phyloP scores from a whole-genome alignment of 2,888 invertebrate genomes.

The Marronus borbonicus region DNA sequence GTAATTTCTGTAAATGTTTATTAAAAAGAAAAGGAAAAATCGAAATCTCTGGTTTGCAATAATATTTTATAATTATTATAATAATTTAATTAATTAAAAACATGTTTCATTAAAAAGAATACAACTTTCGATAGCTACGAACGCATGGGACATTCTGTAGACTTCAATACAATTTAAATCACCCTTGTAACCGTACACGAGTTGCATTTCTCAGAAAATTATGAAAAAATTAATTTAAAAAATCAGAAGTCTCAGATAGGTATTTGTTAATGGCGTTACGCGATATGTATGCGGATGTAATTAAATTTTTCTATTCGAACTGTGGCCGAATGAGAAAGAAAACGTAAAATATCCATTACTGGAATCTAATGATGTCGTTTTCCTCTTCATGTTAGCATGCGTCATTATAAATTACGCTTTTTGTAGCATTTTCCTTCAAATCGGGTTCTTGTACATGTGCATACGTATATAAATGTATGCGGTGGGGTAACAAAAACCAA shows the following conservation, averaged over 20 bases:
- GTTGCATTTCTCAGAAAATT: neutral
- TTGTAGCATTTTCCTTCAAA: constrained; percentile 37
- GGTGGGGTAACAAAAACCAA: constrained; percentile 36
- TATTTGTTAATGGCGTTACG: neutral
- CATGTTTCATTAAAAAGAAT: too few species aligned
- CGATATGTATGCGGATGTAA: constrained; percentile 9
- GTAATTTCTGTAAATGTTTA: too few species aligned
- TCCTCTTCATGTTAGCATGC: constrained; percentile 46
- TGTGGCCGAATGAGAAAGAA: constrained; percentile 3
- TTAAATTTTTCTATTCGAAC: constrained; percentile 24
- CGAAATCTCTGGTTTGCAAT: too few species aligned
- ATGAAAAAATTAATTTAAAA: neutral
- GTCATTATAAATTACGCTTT: constrained; percentile 46
- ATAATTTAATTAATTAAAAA: too few species aligned
- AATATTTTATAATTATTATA: too few species aligned
- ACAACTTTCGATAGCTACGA: too few species aligned
- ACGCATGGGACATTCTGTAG: too few species aligned
- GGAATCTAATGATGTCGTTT: constrained; percentile 50
- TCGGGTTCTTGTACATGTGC: neutral
- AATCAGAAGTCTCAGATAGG: neutral
- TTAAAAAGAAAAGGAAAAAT: too few species aligned
- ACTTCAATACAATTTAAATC: too few species aligned
- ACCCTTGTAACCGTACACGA: too few species aligned
- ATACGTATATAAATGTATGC: constrained; percentile 23
- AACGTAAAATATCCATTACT: constrained; percentile 43